Percentiles rank a stretch among this genome's conserved stretches.
Conservation (phyloP, 1,140 invertebrate genomes). For the Apis florea region DNA sequence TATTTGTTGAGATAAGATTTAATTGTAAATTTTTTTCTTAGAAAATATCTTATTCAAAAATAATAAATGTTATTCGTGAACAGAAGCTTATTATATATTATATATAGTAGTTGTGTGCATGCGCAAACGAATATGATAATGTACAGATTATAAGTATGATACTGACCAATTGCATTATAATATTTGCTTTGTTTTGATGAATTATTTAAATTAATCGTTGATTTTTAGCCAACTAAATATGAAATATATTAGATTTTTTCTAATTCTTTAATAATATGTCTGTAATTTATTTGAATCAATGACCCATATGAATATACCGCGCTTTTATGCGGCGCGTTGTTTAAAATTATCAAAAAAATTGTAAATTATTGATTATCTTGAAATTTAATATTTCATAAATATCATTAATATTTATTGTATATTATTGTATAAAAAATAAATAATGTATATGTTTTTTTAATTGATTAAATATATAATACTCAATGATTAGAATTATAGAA, state of each 20-base stretch:
- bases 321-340: conserved; percentile 6
- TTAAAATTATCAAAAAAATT: not conserved
- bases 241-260: not conserved
- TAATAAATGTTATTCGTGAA: not conserved
- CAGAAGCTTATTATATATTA: not conserved
- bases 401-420: no score
- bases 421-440: not conserved
- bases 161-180: conserved; percentile 23
- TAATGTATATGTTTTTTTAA: not conserved
- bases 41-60: not conserved
- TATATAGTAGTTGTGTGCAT: not conserved
- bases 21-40: not conserved
- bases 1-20: not conserved
- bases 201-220: conserved; percentile 1
- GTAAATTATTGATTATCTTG: not conserved
- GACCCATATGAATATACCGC: not conserved
- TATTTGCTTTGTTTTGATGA: not conserved
- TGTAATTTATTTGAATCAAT: not conserved
- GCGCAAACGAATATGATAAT: conserved; percentile 30
- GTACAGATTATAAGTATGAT: not conserved
- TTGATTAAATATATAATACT: not conserved
- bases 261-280: not conserved
- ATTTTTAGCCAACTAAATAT: not conserved
- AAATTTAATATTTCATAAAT: no score
- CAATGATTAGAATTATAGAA: not conserved